A percentile compares a stretch with the other conserved stretches of the same genome.
Conservation (phyloP, 2,113 vertebrate species). For the Corvus cornix region DNA sequence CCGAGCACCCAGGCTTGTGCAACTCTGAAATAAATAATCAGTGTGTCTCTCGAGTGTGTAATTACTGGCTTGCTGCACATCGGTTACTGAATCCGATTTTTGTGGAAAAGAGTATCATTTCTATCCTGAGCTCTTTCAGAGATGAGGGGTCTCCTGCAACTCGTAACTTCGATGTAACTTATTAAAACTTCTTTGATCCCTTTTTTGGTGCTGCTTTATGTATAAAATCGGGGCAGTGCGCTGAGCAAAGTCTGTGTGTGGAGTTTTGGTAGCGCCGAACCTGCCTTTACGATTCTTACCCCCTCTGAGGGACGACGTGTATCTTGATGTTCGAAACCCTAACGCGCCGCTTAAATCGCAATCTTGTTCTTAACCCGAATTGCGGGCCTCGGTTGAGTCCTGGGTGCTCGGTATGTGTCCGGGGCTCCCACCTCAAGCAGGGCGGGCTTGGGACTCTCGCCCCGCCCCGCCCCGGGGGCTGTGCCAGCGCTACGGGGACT, state of each 20-base stretch:
- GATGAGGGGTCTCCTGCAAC: not conserved
- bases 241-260: accelerated
- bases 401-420: accelerated
- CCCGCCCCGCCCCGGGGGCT: too few relatives aligned
- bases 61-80: not conserved
- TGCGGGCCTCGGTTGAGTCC: accelerated
- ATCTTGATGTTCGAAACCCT: accelerated
- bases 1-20: not conserved
- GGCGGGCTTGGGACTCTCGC: accelerated
- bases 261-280: not conserved
- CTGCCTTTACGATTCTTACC: accelerated
- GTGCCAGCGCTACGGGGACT: not conserved
- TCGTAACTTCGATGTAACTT: not conserved
- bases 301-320: accelerated
- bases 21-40: not conserved
- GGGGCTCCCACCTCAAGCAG: accelerated
- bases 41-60: not conserved
- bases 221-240: accelerated
- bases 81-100: not conserved
- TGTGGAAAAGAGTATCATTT: not conserved
- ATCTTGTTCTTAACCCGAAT: too few relatives aligned
- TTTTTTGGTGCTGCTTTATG: not conserved
- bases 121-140: not conserved
- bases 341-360: accelerated
- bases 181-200: not conserved